Evolutionary conservation across 2,888 invertebrate genomes (phyloP).

Genomic region (Hofmannophila pseudospretella): DNA sequence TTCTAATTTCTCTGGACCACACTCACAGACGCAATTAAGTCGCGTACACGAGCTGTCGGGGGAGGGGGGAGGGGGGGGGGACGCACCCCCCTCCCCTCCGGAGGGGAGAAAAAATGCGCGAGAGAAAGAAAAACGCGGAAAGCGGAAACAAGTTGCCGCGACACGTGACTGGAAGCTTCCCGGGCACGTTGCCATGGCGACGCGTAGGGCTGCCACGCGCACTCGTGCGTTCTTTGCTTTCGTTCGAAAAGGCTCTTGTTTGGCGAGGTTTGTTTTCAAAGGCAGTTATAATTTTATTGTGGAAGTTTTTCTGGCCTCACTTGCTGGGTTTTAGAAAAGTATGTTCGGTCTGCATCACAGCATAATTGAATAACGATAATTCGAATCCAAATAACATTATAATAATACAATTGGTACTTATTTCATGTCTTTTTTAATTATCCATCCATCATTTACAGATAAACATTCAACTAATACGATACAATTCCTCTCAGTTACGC

Average conservation of each 20-base stretch:
- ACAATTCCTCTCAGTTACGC: too few relatives aligned
- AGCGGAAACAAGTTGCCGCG: conserved; percentile 70
- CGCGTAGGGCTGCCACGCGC: conserved; percentile 35
- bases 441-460: too few relatives aligned
- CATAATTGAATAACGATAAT: too few relatives aligned
- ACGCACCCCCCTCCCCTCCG: conserved; percentile 25
- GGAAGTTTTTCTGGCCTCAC: too few relatives aligned
- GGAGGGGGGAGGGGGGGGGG: conserved; percentile 20
- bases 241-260: not conserved
- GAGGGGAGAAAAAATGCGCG: conserved; percentile 57
- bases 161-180: conserved; percentile 76
- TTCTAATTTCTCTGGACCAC: conserved; percentile 77
- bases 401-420: too few relatives aligned
- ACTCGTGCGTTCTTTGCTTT: not conserved
- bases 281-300: not conserved
- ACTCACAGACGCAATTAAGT: conserved; percentile 78
- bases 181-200: conserved; percentile 65
- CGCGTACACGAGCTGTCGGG: conserved; percentile 67
- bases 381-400: too few relatives aligned
- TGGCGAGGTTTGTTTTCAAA: not conserved
- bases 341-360: too few relatives aligned
- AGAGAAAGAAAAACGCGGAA: conserved; percentile 70
- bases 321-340: too few relatives aligned
- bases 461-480: too few relatives aligned
- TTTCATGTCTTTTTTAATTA: too few relatives aligned